Evolutionary conservation across 2,888 invertebrate genomes (phyloP).

Genomic region (Mythimna albipuncta): DNA sequence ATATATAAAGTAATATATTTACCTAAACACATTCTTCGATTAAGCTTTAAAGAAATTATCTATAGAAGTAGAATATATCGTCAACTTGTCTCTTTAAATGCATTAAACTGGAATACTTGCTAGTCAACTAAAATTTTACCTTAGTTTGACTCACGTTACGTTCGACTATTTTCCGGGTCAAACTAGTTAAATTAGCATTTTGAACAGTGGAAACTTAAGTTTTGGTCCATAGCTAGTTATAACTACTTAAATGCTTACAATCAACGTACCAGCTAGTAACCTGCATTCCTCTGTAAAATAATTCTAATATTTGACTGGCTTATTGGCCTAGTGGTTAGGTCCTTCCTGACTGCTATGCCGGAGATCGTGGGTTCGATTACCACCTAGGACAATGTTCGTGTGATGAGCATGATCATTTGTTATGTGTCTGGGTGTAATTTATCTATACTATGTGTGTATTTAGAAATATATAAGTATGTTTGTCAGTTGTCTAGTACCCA

Average conservation of each 20-base stretch:
- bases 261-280: not conserved
- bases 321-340: too few species aligned
- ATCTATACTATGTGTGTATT: too few species aligned
- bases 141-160: slow-evolving; percentile 7
- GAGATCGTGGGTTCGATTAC: too few species aligned
- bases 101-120: slow-evolving; percentile 5
- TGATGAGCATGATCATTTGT: too few species aligned
- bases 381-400: too few species aligned
- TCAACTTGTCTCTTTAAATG: not conserved
- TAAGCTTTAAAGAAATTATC: too few species aligned
- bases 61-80: not conserved
- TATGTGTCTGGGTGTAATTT: too few species aligned
- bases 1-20: too few species aligned
- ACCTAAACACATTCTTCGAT: too few species aligned
- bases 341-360: too few species aligned
- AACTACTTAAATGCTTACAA: not conserved
- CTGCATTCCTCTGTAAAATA: not conserved
- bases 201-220: slow-evolving; percentile 24
- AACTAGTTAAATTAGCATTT: slow-evolving; percentile 48
- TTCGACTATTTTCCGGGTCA: slow-evolving; percentile 38
- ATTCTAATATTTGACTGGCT: not conserved
- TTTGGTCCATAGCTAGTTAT: slow-evolving; percentile 12
- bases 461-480: too few species aligned
- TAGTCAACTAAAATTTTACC: slow-evolving; percentile 10
- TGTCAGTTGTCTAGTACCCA: too few species aligned